Evolutionary conservation across 2,797 vertebrate species (phyloP).

Genomic region (Emys orbicularis): DNA sequence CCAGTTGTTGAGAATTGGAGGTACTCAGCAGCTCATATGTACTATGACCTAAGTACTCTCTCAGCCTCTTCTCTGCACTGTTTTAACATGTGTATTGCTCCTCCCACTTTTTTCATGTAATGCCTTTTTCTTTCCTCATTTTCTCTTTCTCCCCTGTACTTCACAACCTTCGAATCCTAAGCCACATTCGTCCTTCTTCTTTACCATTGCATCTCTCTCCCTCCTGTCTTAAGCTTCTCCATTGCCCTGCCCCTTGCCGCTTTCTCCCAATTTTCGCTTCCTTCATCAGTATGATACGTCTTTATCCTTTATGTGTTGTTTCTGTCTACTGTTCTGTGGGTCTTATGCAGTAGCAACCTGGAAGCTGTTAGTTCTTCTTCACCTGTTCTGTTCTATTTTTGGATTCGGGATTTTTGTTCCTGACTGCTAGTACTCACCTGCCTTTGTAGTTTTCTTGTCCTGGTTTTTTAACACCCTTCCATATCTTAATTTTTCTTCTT

Average conservation of each 20-base stretch:
- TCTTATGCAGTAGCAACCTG: slow-evolving; percentile 42
- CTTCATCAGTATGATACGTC: slow-evolving; percentile 21
- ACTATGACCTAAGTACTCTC: fast-evolving
- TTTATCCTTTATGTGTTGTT: slow-evolving; percentile 33
- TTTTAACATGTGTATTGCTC: background rate
- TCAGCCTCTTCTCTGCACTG: background rate
- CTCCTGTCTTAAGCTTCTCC: background rate
- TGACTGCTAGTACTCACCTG: slow-evolving; percentile 57
- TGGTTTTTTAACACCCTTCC: background rate
- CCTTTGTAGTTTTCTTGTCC: background rate
- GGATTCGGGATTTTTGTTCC: slow-evolving; percentile 43
- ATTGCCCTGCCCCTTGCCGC: background rate
- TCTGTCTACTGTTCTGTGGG: background rate
- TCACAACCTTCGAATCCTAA: background rate
- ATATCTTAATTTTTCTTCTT: fast-evolving
- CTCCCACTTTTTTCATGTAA: background rate
- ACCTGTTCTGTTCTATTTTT: slow-evolving; percentile 53
- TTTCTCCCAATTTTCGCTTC: background rate
- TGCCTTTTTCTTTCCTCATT: background rate
- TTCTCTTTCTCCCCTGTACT: background rate
- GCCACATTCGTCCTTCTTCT: background rate
- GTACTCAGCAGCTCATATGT: background rate
- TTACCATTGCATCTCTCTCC: background rate
- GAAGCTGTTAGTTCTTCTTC: slow-evolving; percentile 65
- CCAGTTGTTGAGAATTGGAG: background rate